Evolutionary conservation across 2,113 vertebrate genomes (phyloP).

Genomic region (Clarias magur): DNA sequence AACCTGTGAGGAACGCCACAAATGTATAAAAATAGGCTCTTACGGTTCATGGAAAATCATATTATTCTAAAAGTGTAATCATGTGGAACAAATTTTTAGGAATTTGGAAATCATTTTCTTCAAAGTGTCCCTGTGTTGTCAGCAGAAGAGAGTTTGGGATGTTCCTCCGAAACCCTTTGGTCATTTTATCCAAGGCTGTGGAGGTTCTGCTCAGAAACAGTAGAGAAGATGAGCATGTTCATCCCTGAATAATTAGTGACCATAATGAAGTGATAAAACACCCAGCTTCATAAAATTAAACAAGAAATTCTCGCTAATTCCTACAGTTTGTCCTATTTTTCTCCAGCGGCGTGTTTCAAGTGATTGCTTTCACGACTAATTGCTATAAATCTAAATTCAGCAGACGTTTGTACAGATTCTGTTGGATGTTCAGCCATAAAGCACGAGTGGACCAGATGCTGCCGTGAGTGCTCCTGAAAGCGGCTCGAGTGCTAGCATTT

Average conservation of each 20-base stretch:
- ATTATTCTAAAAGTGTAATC: not conserved
- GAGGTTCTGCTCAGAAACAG: not conserved
- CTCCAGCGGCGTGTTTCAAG: not conserved
- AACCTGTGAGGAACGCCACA: too few relatives aligned
- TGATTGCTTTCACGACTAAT: not conserved
- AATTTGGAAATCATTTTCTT: not conserved
- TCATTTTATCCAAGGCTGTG: not conserved
- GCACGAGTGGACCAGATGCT: not conserved
- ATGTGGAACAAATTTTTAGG: not conserved
- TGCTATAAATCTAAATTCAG: not conserved
- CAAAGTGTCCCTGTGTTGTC: not conserved
- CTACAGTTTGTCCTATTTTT: not conserved
- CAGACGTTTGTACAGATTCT: not conserved
- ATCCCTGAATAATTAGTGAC: not conserved
- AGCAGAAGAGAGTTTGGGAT: not conserved
- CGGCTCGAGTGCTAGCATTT: conserved; percentile 8
- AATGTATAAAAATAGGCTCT: not conserved
- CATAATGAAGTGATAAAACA: not conserved
- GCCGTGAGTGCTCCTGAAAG: not conserved
- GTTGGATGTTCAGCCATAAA: not conserved
- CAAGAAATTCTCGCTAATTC: not conserved
- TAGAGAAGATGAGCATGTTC: not conserved
- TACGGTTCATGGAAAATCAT: not conserved
- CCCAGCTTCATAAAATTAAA: not conserved
- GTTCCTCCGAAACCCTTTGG: too few relatives aligned